A percentile compares a stretch with the other conserved stretches of the same genome.
Evolutionary conservation across 2,113 vertebrate genomes (phyloP).

Genomic region (Pandion haliaetus): DNA sequence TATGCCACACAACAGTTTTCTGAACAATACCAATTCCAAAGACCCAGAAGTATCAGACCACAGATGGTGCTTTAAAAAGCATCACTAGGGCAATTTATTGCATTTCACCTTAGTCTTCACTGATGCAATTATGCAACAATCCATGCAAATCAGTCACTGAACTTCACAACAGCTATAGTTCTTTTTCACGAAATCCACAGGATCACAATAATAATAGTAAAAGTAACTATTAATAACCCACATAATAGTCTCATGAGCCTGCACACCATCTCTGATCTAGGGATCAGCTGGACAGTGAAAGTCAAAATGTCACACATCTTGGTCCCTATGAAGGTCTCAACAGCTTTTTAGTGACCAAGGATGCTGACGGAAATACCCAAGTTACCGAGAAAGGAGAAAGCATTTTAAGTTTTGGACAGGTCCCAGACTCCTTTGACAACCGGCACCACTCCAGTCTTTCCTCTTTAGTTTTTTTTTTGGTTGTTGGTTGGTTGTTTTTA

Average conservation of each 20-base stretch:
- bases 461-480: neutral
- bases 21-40: neutral
- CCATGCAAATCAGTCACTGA: neutral
- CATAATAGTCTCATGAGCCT: neutral
- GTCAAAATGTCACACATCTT: neutral
- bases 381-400: neutral
- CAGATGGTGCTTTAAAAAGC: conserved; percentile 27
- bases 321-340: neutral
- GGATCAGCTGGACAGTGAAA: neutral
- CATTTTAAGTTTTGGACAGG: neutral
- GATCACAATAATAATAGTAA: neutral
- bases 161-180: neutral
- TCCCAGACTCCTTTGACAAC: neutral
- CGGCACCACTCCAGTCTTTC: neutral
- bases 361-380: neutral
- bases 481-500: neutral
- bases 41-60: neutral
- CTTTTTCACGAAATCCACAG: neutral
- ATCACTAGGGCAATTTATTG: neutral
- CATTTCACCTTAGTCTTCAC: neutral
- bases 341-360: neutral
- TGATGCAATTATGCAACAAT: neutral
- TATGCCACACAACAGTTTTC: neutral
- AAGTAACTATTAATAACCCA: neutral
- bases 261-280: neutral